Base-by-base conservation (phyloP, 2,113 vertebrate species). In the Oreocharis arfaki region DNA sequence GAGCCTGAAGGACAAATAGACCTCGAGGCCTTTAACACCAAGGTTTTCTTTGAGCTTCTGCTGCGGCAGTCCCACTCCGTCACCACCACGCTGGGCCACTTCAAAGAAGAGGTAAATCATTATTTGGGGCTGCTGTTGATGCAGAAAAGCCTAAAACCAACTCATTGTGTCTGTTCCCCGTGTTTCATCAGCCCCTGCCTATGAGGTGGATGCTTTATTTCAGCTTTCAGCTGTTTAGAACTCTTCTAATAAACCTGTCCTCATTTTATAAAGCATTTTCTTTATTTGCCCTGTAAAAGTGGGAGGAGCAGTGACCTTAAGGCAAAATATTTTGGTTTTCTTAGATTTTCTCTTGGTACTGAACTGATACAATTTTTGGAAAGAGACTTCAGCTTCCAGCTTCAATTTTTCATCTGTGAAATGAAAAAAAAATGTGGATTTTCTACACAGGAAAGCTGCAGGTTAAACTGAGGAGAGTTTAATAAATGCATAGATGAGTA, bases 1-100 rank as follows among this genome's bases (percentile, higher is more conserved):
- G 98, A 99, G 79, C 97, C 98, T 6, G 98, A 99, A 30, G 98
- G 98, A 35, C 98, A 98, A 79, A 89, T 99, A 8, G 98, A 99
- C 88, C 97, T 99, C 8, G 99, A 99, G 49, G 97, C 97, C 5
- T 99, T 99, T 73, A 98, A 98, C 81, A 98, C 98, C 81, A 97
- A 96, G 52, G 94, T 97, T 47, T 99, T 99, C 97, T 99, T 98
- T 68, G 97, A 97, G 46, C 97, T 99, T 7, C 96, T 99, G 77
- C 97, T 98, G 53, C 98, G 95, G 24, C 99, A 99, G 81, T 99
- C 98, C 18, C 96, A 98, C 14, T 97, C 98, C 6, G 98, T 99
- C 82, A 99, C 98, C 4, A 61, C 89, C 30, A 97, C 93, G 4
- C 97, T 99, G 91, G 98, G 98, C n/a, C 98, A 98, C 47, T 98